A percentile compares a stretch with the other conserved stretches of the same genome.
Conservation (phyloP, 2,797 vertebrate genomes). For the Tokudaia muenninki region DNA sequence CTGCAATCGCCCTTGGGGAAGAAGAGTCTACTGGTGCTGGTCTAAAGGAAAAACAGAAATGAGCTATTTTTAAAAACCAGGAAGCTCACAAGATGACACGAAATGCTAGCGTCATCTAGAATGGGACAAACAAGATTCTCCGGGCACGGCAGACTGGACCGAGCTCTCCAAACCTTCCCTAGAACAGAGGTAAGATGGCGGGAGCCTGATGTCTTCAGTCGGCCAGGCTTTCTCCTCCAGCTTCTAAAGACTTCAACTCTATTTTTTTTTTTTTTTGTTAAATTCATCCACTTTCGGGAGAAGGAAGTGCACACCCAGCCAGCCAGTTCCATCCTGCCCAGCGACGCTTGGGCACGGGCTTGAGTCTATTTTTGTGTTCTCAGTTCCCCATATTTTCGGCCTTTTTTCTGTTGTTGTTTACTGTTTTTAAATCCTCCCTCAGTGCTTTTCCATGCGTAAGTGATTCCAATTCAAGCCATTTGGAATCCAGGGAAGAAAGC, state of each 20-base stretch:
- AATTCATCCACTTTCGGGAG: conserved; percentile 60
- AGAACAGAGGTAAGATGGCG: neutral
- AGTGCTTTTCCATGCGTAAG: conserved; percentile 56
- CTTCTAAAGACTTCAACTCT: neutral
- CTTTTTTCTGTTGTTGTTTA: neutral
- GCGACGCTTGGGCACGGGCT: conserved; percentile 44
- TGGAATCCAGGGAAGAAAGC: conserved; percentile 58
- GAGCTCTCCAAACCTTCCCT: neutral
- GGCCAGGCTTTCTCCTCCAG: neutral
- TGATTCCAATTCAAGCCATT: conserved; percentile 59
- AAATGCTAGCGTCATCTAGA: neutral
- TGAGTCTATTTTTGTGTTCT: conserved; percentile 79
- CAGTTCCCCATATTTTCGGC: conserved; percentile 80
- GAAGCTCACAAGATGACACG: conserved; percentile 47
- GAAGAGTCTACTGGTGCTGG: neutral
- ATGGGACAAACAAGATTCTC: neutral
- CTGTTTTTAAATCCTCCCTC: conserved; percentile 51
- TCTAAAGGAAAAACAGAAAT: conserved; percentile 71
- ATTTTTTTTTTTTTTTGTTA: neutral
- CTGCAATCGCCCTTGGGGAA: neutral
- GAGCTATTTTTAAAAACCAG: conserved; percentile 51
- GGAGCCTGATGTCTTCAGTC: neutral
- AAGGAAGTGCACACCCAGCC: conserved; percentile 72
- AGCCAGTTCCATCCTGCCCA: conserved; percentile 66
- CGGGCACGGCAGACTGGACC: neutral